A percentile compares a stretch with the other conserved stretches of the same genome.
phyloP scores from a whole-genome alignment of 2,113 vertebrate genomes.

The Acanthisitta chloris region DNA sequence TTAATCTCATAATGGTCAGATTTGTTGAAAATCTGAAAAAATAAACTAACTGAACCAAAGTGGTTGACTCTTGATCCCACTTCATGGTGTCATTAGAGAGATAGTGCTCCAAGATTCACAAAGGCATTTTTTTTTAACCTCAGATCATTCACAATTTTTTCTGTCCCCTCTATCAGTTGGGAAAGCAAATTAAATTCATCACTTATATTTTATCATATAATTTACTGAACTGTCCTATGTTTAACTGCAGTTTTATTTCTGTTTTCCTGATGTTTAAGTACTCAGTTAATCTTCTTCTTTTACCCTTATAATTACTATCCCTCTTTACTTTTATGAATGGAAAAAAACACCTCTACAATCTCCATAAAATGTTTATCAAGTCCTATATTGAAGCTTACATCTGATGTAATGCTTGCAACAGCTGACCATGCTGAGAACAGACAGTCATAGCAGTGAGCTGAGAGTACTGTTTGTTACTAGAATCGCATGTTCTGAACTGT shows the following conservation, averaged over 20 bases:
- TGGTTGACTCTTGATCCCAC: not conserved
- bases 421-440: not conserved
- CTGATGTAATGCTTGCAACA: not conserved
- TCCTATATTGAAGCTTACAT: not conserved
- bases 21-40: not conserved
- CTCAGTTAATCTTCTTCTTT: not conserved
- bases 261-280: not conserved
- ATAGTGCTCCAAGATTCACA: not conserved
- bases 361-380: not conserved
- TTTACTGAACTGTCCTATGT: no score
- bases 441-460: not conserved
- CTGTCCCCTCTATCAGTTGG: no score
- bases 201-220: no score
- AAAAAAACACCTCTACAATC: not conserved
- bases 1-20: not conserved
- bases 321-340: not conserved
- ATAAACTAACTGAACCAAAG: not conserved
- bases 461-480: not conserved
- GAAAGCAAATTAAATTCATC: no score
- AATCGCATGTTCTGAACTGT: not conserved
- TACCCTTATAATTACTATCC: not conserved
- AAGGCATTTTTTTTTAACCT: not conserved
- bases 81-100: not conserved
- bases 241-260: not conserved
- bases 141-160: not conserved